Evolutionary conservation across 2,797 vertebrate genomes (phyloP), one percentile per base, ranked within the genome.

Genomic region (Channa striata): DNA sequence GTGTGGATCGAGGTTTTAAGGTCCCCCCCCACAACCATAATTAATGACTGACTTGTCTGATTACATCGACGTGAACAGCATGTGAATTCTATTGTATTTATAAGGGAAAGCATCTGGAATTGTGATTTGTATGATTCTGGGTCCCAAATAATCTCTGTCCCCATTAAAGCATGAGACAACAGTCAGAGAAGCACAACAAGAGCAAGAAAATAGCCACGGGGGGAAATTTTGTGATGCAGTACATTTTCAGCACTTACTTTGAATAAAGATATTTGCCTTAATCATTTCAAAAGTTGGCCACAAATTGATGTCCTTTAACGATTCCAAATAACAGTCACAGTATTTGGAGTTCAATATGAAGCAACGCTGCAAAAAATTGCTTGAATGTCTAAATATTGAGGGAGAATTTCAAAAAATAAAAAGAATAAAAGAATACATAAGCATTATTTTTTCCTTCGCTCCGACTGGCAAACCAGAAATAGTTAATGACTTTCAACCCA

Each of bases 401-500:
- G 37, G 60, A 40, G 20, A 39, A 3, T 4, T 85, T 83, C 59
- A 19, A 68, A 67, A 65, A 60, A 74, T 46, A 78, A 77, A n/a
- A 71, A 74, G 43, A 78, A 78, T 19, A 71, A 68, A 72, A 64
- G 46, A 9, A 77, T 85, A 59, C 51, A 48, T 61, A 68, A 51
- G 68, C 8, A 1, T 52, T 71, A 81, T 60, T 72, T 23, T 66
- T 77, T 59, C 58, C 75, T 83, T 46, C 58, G 66, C 33, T 72
- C 62, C 34, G 48, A 30, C 73, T 51, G 66, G 69, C 63, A 80
- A 86, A 54, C 61, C 59, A 67, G 53, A 86, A 91, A 86, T 66
- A 60, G 83, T 88, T 91, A 90, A 92, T 83, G 85, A 89, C 78
- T 86, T 81, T 80, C 53, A 87, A 82, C 77, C 60, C 40, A 73